These are phyloP conservation scores for Argynnis bischoffii DNA, from an alignment of 2,888 invertebrate genomes.

Conservation along the genomic window DNA sequence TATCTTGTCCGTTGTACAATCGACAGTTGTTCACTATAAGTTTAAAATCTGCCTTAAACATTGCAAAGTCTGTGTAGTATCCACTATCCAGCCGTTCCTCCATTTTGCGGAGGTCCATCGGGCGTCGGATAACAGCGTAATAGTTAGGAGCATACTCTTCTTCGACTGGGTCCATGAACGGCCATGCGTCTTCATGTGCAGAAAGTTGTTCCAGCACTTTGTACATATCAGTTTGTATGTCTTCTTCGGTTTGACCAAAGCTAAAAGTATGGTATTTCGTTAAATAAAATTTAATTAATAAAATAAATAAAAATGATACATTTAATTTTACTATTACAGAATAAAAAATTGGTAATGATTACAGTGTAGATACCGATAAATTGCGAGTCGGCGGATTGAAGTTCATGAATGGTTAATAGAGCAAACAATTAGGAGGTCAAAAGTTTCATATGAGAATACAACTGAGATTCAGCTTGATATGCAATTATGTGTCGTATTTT, in stretches of 20 bases:
- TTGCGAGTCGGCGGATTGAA: no score
- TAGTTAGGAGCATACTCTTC: slow-evolving; percentile 96
- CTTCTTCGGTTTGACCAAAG: slow-evolving; percentile 91
- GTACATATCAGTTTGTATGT: slow-evolving; percentile 94
- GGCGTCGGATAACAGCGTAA: slow-evolving; percentile 87
- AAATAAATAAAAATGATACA: not conserved
- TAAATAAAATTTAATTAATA: not conserved
- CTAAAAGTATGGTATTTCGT: slow-evolving; percentile 58
- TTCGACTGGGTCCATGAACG: slow-evolving; percentile 95
- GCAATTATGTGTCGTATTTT: not conserved
- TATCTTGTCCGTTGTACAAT: slow-evolving; percentile 95
- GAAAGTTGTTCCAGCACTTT: slow-evolving; percentile 94
- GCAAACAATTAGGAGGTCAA: not conserved
- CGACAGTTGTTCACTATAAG: slow-evolving; percentile 96
- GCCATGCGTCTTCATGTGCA: slow-evolving; percentile 96
- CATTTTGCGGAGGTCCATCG: slow-evolving; percentile 95
- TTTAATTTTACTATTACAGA: no score
- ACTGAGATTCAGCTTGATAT: not conserved
- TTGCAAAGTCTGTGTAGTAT: slow-evolving; percentile 88
- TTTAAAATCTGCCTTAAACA: slow-evolving; percentile 94
- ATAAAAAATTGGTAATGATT: no score
- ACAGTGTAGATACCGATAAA: no score
- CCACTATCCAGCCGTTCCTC: slow-evolving; percentile 92
- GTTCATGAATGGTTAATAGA: no score
- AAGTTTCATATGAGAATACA: not conserved